phyloP scores from a whole-genome alignment of 2,113 vertebrate species.

The Maccullochella peelii region DNA sequence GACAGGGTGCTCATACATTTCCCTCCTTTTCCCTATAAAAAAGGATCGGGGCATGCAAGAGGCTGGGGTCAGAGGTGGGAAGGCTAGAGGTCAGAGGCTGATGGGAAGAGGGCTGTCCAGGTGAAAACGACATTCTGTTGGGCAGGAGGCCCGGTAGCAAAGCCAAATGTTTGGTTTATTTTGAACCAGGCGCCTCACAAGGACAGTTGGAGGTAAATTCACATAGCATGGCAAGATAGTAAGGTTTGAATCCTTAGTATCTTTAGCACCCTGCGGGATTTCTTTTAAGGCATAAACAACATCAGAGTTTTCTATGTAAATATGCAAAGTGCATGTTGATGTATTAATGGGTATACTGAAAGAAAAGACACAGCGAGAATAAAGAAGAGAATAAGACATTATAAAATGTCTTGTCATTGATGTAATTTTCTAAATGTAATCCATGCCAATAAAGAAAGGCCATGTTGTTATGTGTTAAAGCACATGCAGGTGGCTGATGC shows the following conservation, averaged over 20 bases:
- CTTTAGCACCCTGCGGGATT: slow-evolving; percentile 92
- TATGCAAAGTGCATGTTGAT: slow-evolving; percentile 43
- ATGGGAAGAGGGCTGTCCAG: slow-evolving; percentile 74
- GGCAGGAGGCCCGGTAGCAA: slow-evolving; percentile 49
- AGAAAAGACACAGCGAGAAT: slow-evolving; percentile 18
- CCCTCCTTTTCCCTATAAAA: slow-evolving; percentile 99
- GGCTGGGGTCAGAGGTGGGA: slow-evolving; percentile 97
- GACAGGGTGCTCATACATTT: slow-evolving; percentile 99
- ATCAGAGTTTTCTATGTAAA: slow-evolving; percentile 37
- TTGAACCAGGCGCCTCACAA: slow-evolving; percentile 86
- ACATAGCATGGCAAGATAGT: slow-evolving; percentile 91
- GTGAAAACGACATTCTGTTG: slow-evolving; percentile 62
- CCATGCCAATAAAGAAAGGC: slow-evolving; percentile 94
- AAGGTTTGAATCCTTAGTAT: slow-evolving; percentile 95
- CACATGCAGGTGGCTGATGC: slow-evolving; percentile 95
- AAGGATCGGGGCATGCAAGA: slow-evolving; percentile 99
- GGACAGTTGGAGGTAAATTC: slow-evolving; percentile 87
- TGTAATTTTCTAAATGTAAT: slow-evolving; percentile 64
- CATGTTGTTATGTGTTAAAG: slow-evolving; percentile 78
- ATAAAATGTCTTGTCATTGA: slow-evolving; percentile 43
- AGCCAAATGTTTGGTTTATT: slow-evolving; percentile 63
- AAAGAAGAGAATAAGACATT: slow-evolving; percentile 47
- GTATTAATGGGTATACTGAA: slow-evolving; percentile 31
- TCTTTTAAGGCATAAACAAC: slow-evolving; percentile 93
- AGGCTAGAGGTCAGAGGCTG: slow-evolving; percentile 91